Evolutionary conservation across 2,888 invertebrate species (phyloP), one percentile per base, ranked within the genome.

Genomic region (Nomada hirtipes): DNA sequence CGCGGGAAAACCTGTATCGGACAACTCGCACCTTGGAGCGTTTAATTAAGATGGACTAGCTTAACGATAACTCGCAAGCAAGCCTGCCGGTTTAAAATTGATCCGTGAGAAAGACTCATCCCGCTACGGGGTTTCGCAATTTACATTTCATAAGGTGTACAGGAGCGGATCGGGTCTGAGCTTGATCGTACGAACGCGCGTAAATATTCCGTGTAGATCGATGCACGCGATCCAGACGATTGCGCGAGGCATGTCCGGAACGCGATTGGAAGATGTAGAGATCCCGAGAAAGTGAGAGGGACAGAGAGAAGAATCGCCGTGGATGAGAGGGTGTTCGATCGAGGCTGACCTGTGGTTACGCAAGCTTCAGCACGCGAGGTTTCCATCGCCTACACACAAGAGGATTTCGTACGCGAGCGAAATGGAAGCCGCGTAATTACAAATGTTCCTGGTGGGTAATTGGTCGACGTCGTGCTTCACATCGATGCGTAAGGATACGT

Each of bases 281-380:
- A 73, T 79, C 61, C 20, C 60, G 67, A 47, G 47, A 47, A 15
- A 47, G 47, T 3, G 15, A 47, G 72, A 13, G 13, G 26, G 55
- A 7, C 55, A 47, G 64, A 50, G 71, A 26, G 42, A 68, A 4
- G 23, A 57, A 44, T 36, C 44, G 64, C 44, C 63, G 64, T 71
- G 78, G 71, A 72, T 79, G 82, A 29, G 73, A 81, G 77, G 86
- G 70, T 70, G 73, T 67, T 47, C 50, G 61, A 82, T 75, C 79
- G 67, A 57, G 72, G 67, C 73, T 79, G 57, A 63, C 55, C 65
- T 69, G 76, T 69, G 69, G 74, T 87, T 87, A 75, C 79, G 85
- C 83, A 87, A 87, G 44, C 76, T 70, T 85, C 85, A 63, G 65
- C 79, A 78, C 76, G 84, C 78, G 76, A 78, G 63, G n/a, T 52